Percentiles rank a stretch among this genome's conserved stretches.
These are phyloP conservation scores for Myotis brandtii DNA, from an alignment of 2,113 vertebrate species.

Conservation along the genomic window DNA sequence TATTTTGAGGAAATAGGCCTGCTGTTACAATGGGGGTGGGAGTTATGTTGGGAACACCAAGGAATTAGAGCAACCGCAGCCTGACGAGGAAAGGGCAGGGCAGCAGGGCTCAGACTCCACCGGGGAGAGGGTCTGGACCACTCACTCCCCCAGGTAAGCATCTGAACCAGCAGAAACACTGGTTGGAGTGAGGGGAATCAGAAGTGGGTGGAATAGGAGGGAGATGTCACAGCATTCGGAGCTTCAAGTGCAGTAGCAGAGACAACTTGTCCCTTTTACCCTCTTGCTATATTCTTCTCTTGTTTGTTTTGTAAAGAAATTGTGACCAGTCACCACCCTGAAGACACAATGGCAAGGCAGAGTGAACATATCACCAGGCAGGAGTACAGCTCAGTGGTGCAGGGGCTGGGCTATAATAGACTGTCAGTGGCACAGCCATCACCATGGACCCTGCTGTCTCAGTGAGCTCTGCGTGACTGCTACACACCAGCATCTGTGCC, in stretches of 20 bases:
- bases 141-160: background rate
- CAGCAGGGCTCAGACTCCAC: no score
- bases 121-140: background rate
- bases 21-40: background rate
- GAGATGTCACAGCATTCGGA: background rate
- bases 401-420: background rate
- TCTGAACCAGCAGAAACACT: background rate
- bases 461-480: background rate
- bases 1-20: background rate
- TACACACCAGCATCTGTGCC: no score
- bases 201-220: background rate
- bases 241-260: background rate
- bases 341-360: background rate
- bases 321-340: background rate
- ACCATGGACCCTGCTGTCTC: background rate
- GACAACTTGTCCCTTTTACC: background rate
- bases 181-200: background rate
- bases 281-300: background rate
- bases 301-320: background rate
- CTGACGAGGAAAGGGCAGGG: background rate
- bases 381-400: background rate
- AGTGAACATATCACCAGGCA: background rate
- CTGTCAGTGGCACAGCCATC: accelerated
- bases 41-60: background rate
- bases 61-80: background rate